These are phyloP conservation scores for Macroramphosus scolopax DNA, from an alignment of 2,797 vertebrate species.

Conservation along the genomic window DNA sequence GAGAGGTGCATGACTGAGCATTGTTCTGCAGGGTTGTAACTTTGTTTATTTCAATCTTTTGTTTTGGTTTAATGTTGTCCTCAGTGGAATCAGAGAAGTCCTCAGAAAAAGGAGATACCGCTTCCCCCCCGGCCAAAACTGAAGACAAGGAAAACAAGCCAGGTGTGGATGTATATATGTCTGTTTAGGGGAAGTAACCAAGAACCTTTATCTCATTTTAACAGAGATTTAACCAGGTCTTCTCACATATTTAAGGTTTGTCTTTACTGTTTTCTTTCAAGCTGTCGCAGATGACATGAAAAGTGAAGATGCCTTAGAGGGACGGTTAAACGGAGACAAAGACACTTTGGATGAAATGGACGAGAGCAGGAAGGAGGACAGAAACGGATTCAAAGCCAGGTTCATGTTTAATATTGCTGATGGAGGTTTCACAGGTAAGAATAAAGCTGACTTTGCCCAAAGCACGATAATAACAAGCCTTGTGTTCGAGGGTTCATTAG, in stretches of 20 bases:
- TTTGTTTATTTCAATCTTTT: constrained; percentile 19
- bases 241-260: too few species aligned
- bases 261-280: constrained; percentile 3
- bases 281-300: constrained; percentile 77
- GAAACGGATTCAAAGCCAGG: constrained; percentile 82
- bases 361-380: constrained; percentile 85
- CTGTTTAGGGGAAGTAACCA: too few species aligned
- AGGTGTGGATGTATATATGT: too few species aligned
- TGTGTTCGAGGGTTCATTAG: too few species aligned
- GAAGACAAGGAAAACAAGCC: constrained; percentile 84
- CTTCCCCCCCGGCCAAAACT: constrained; percentile 67
- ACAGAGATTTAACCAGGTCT: too few species aligned
- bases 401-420: constrained; percentile 99
- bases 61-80: constrained; percentile 24
- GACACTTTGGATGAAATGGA: constrained; percentile 84
- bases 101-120: constrained; percentile 79
- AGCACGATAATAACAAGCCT: neutral
- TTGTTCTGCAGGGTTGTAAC: constrained; percentile 2
- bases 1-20: constrained; percentile 14
- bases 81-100: constrained; percentile 81
- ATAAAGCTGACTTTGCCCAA: neutral
- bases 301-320: constrained; percentile 81
- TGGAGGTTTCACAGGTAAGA: constrained; percentile 93
- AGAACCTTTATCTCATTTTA: too few species aligned
- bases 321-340: constrained; percentile 89